Conservation (phyloP, 2,888 invertebrate species). For the Notodonta dromedarius region DNA sequence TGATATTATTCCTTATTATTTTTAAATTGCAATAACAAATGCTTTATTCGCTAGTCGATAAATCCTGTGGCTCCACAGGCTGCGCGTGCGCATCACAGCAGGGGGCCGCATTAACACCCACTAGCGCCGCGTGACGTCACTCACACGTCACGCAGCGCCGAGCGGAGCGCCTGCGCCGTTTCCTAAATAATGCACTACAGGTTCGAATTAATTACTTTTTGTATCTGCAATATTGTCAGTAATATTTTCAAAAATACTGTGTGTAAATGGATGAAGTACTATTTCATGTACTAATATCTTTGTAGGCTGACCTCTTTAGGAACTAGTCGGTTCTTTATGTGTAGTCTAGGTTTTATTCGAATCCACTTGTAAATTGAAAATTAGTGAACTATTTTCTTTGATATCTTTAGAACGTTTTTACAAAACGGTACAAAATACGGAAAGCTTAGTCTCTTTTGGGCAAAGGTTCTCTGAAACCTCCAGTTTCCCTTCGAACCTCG, state of each 20-base stretch:
- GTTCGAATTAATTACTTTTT: not conserved
- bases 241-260: not conserved
- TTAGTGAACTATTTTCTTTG: no score
- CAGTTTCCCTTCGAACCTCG: no score
- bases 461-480: no score
- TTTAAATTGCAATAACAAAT: not conserved
- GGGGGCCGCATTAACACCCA: conserved; percentile 69
- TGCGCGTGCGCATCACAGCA: conserved; percentile 42
- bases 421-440: no score
- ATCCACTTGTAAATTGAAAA: no score
- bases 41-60: not conserved
- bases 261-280: not conserved
- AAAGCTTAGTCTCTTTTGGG: no score
- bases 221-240: not conserved
- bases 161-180: not conserved
- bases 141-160: conserved; percentile 18
- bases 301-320: no score
- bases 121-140: conserved; percentile 49
- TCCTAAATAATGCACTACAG: not conserved
- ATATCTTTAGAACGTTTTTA: no score
- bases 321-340: no score
- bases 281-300: no score
- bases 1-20: not conserved
- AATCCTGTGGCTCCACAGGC: not conserved
- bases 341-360: no score